Conservation (phyloP, 1,140 invertebrate species). For the Zaprionus tsacasi region DNA sequence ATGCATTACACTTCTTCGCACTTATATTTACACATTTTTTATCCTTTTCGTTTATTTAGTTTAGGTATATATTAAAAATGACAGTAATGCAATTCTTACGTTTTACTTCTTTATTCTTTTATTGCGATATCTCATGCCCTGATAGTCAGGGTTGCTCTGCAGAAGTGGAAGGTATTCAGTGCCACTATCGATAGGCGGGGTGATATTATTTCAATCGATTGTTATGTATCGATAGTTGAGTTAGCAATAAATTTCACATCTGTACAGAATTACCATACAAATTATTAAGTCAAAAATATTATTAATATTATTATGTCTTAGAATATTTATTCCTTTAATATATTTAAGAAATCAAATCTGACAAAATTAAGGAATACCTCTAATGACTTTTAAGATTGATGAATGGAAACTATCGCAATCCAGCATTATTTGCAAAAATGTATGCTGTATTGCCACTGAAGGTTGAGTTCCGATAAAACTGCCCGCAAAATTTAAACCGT, state of each 20-base stretch:
- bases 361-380: neutral
- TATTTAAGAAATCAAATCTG: neutral
- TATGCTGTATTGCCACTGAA: neutral
- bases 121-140: conserved; percentile 30
- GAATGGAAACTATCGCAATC: neutral
- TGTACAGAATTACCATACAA: neutral
- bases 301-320: neutral
- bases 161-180: conserved; percentile 21
- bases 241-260: neutral
- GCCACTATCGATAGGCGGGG: conserved; percentile 3
- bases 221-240: neutral
- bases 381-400: neutral
- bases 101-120: conserved; percentile 74
- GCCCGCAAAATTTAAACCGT: neutral
- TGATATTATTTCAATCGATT: neutral
- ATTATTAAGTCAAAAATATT: neutral
- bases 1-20: conserved; percentile 14
- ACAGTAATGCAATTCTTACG: conserved; percentile 67
- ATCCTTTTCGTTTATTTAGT: conserved; percentile 46
- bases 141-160: conserved; percentile 29
- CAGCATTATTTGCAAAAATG: neutral
- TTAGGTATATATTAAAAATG: conserved; percentile 48
- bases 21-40: conserved; percentile 29
- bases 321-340: neutral
- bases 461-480: neutral